phyloP scores from a whole-genome alignment of 2,797 vertebrate genomes.

The Antennarius maculatus region DNA sequence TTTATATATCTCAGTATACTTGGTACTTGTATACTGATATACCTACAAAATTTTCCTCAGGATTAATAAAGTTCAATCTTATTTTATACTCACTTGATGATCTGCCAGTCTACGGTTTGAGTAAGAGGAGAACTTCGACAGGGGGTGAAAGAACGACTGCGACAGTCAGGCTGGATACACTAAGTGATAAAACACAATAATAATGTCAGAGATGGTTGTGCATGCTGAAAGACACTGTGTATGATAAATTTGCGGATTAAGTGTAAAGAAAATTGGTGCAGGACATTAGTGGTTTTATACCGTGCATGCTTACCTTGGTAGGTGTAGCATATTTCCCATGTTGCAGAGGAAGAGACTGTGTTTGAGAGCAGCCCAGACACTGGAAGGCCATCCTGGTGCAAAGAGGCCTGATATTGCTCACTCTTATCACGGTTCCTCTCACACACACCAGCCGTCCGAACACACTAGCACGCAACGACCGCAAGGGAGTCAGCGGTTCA shows the following conservation, averaged over 20 bases:
- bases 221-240: not conserved
- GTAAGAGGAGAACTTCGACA: slow-evolving; percentile 90
- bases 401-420: slow-evolving; percentile 93
- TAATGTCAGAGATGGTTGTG: not conserved
- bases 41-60: too few species aligned
- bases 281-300: not conserved
- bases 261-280: not conserved
- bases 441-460: slow-evolving; percentile 91
- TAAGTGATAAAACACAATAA: slow-evolving; percentile 57
- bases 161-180: slow-evolving; percentile 88
- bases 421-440: slow-evolving; percentile 92
- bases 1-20: not conserved
- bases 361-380: slow-evolving; percentile 85
- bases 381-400: slow-evolving; percentile 91
- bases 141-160: slow-evolving; percentile 85
- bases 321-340: slow-evolving; percentile 91
- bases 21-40: too few species aligned
- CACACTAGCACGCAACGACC: slow-evolving; percentile 89
- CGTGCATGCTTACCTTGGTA: slow-evolving; percentile 82
- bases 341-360: slow-evolving; percentile 85
- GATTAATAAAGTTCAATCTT: too few species aligned
- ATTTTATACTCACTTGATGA: slow-evolving; percentile 87
- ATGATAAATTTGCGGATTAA: not conserved
- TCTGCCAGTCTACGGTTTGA: slow-evolving; percentile 95
- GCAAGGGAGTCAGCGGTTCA: slow-evolving; percentile 88